Conservation (phyloP, 2,113 vertebrate genomes). For the Sander vitreus region DNA sequence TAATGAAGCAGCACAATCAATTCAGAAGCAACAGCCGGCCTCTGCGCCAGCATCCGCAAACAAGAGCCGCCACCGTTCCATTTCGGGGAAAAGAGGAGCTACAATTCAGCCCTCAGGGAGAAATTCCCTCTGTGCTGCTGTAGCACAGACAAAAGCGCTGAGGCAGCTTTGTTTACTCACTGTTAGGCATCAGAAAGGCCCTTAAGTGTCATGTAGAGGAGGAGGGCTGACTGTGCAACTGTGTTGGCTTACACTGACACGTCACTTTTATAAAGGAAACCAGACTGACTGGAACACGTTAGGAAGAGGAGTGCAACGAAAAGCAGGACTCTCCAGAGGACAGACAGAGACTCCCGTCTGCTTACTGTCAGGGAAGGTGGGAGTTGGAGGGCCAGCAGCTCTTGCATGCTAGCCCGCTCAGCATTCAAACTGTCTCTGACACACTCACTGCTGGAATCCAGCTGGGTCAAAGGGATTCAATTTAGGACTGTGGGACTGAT, state of each 20-base stretch:
- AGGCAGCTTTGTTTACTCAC: constrained; percentile 69
- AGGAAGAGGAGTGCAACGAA: constrained; percentile 32
- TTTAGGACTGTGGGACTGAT: constrained; percentile 3
- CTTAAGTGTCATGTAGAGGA: constrained; percentile 35
- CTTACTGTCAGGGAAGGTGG: constrained; percentile 49
- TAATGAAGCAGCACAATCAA: constrained; percentile 46
- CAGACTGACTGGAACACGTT: constrained; percentile 20
- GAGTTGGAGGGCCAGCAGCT: constrained; percentile 37
- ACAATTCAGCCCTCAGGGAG: constrained; percentile 28
- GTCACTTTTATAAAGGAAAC: constrained; percentile 47
- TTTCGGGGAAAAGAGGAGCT: constrained; percentile 37
- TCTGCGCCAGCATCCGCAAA: constrained; percentile 32
- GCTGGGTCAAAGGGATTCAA: constrained; percentile 19
- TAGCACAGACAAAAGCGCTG: constrained; percentile 58
- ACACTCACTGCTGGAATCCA: constrained; percentile 17
- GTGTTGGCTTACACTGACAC: constrained; percentile 35
- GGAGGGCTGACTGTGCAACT: constrained; percentile 41
- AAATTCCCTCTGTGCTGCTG: constrained; percentile 48
- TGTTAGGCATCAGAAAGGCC: constrained; percentile 54
- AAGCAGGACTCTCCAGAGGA: constrained; percentile 18
- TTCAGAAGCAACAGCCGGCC: constrained; percentile 12
- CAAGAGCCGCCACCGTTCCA: constrained; percentile 15
- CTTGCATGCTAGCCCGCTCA: neutral
- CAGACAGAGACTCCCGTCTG: constrained; percentile 58
- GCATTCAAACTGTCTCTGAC: constrained; percentile 20